Percentiles rank a stretch among this genome's conserved stretches.
phyloP scores from a whole-genome alignment of 2,797 vertebrate genomes.

The Nothura maculosa region DNA sequence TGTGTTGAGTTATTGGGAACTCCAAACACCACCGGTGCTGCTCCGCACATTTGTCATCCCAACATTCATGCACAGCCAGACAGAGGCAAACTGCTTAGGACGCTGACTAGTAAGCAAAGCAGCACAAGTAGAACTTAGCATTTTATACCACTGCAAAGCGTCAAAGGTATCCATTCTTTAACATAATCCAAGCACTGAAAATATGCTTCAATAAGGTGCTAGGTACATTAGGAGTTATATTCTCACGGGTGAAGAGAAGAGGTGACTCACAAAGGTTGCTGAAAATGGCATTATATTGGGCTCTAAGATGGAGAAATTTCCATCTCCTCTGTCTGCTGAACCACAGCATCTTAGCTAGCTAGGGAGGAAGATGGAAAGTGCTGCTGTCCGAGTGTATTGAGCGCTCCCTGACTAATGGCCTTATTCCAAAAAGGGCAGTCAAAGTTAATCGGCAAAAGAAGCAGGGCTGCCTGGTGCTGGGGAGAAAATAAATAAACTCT shows the following conservation, averaged over 20 bases:
- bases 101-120: not conserved
- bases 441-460: not conserved
- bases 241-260: not conserved
- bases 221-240: not conserved
- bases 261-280: not conserved
- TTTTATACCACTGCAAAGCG: not conserved
- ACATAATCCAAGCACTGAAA: not conserved
- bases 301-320: slow-evolving; percentile 17
- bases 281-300: not conserved
- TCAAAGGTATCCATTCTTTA: not conserved
- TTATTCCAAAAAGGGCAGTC: not conserved
- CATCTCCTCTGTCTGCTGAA: not conserved
- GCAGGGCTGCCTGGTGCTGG: not conserved
- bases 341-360: not conserved
- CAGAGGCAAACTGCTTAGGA: not conserved
- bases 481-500: not conserved
- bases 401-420: not conserved
- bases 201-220: not conserved
- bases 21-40: accelerated
- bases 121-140: accelerated
- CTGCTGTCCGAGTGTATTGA: not conserved
- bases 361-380: not conserved
- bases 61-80: not conserved
- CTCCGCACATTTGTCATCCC: not conserved
- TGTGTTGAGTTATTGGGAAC: not conserved